Percentiles rank a stretch among this genome's conserved stretches.
Conservation (phyloP, 2,113 vertebrate genomes). For the Todiramphus saurophagus region DNA sequence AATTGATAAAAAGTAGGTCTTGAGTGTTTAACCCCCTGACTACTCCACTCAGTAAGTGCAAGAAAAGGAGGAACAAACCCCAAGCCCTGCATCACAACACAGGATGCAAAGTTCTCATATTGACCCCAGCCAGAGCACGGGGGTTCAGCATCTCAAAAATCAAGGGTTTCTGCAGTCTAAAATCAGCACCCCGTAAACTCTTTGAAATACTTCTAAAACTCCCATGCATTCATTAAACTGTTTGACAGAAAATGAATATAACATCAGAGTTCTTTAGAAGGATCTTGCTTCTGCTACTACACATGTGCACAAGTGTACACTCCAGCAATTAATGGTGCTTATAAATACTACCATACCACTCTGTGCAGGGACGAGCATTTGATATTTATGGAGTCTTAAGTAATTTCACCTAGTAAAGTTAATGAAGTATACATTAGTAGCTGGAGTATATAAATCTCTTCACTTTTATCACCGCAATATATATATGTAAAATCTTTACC, state of each 20-base stretch:
- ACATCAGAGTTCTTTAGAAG: not conserved
- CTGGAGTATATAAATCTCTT: not conserved
- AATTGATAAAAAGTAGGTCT: not conserved
- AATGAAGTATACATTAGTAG: not conserved
- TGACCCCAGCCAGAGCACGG: not conserved
- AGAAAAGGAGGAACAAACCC: not conserved
- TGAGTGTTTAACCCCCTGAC: not conserved
- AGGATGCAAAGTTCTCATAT: accelerated
- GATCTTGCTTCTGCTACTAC: not conserved
- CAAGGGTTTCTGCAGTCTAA: not conserved
- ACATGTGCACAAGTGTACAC: not conserved
- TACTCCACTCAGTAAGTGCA: accelerated
- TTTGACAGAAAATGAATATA: not conserved
- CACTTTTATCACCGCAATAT: not conserved
- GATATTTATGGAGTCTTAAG: conserved; percentile 36
- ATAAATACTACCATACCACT: not conserved
- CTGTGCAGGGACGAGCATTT: not conserved
- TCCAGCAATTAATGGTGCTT: not conserved
- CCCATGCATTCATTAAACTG: not conserved
- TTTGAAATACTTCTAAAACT: not conserved
- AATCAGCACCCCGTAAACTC: not conserved
- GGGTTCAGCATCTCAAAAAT: not conserved
- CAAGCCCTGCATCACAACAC: no score
- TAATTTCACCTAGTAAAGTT: conserved; percentile 50
- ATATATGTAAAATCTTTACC: not conserved